A percentile compares a stretch with the other conserved stretches of the same genome.
These are phyloP conservation scores for Corythornis cristatus DNA, from an alignment of 2,113 vertebrate genomes.

Conservation along the genomic window DNA sequence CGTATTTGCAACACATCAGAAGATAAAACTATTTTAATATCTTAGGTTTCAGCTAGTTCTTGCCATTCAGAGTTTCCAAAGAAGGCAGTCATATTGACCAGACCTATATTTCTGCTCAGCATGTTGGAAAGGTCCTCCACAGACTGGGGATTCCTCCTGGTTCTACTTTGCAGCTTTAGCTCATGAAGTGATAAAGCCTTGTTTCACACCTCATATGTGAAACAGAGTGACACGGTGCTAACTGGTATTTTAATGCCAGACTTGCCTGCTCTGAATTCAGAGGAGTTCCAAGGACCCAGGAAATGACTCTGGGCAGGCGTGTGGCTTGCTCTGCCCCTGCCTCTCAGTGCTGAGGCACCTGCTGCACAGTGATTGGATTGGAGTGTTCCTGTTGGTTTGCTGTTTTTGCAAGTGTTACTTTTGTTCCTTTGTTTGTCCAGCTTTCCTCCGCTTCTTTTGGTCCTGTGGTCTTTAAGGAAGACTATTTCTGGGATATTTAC, in stretches of 20 bases:
- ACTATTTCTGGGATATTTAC: not conserved
- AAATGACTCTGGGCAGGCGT: fast-evolving
- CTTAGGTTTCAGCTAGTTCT: not conserved
- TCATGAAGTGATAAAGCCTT: not conserved
- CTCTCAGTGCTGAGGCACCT: fast-evolving
- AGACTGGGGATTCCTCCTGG: not conserved
- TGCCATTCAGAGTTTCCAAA: not conserved
- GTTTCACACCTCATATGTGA: not conserved
- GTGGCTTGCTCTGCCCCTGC: not conserved
- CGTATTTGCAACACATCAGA: not conserved
- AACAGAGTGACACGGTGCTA: not conserved
- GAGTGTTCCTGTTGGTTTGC: not conserved
- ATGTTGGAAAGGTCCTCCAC: not conserved
- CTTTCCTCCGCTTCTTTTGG: not conserved
- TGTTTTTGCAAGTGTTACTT: not conserved
- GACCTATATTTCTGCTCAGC: not conserved
- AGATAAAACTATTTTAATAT: not conserved
- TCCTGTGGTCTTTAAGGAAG: not conserved
- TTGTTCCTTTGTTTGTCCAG: not conserved
- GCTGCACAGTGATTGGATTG: fast-evolving
- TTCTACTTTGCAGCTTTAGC: not conserved
- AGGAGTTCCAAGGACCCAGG: fast-evolving
- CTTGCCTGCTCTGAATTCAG: fast-evolving
- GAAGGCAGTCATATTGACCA: not conserved
- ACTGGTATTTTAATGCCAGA: not conserved